Evolutionary conservation across 2,797 vertebrate species (phyloP), one percentile per base, ranked within the genome.

Genomic region (Nyctibius grandis): DNA sequence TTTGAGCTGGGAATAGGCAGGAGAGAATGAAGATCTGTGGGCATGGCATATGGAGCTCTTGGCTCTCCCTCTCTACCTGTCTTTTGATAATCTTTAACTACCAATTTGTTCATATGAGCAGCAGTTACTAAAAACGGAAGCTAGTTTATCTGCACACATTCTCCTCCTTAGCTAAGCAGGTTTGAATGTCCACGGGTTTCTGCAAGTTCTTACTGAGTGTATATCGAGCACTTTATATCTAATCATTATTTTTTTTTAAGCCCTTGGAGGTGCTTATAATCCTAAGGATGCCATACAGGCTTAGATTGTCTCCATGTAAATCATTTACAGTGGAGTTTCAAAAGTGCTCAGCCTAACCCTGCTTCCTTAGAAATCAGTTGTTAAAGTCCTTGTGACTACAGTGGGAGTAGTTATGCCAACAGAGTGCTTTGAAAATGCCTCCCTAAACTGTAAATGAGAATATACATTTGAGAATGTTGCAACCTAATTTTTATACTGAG

Each of bases 401-500:
- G 68, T 69, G 91, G 91, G 94, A 96, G 83, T 29, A 93, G 93
- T 85, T 77, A 70, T 0, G 0, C 88, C 91, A 95, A 91, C 48
- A 33, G 83, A 86, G 85, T 89, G 86, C 85, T 94, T 95, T 56
- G 84, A 82, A 96, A 95, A 95, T 74, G 74, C 93, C 85, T 97
- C 89, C 94, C 96, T 87, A 74, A 95, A 95, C 94, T 95, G 89
- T 93, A 94, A 95, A 93, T 95, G 93, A 91, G 94, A 95, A 97
- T 95, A 95, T 96, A 94, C 93, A 92, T 96, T 92, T 67, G 96
- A 96, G 95, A 95, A 91, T 92, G 94, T 94, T 94, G 89, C 95
- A 97, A 96, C 96, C 95, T 96, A 96, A 95, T 96, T 97, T 95
- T 95, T 87, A 82, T 79, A 79, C 64, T 57, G 84, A 96, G 91